Evolutionary conservation across 2,888 invertebrate species (phyloP).

Genomic region (Lasius fuliginosus): DNA sequence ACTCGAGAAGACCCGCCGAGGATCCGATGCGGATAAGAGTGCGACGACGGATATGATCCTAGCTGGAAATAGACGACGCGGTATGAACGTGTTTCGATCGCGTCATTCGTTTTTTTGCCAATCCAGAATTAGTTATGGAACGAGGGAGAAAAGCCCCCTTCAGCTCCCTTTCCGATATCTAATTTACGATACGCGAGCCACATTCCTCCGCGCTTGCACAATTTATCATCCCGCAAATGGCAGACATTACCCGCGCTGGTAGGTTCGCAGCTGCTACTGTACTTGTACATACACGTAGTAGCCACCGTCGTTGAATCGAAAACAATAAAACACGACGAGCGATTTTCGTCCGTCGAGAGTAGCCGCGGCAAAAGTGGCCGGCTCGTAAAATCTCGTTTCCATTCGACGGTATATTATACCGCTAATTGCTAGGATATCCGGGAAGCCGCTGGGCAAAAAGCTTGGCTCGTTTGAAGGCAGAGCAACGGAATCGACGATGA

Average conservation of each 20-base stretch:
- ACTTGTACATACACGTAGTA: not conserved
- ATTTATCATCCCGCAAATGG: not conserved
- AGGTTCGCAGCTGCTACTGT: not conserved
- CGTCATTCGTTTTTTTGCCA: conserved; percentile 1
- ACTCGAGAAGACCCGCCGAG: conserved; percentile 61
- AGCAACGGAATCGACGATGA: conserved; percentile 7
- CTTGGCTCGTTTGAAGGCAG: not conserved
- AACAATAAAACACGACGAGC: conserved; percentile 34
- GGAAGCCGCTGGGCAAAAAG: conserved; percentile 34
- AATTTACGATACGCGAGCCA: conserved; percentile 22
- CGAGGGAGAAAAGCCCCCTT: not conserved
- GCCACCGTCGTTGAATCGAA: not conserved
- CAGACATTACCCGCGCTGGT: not conserved
- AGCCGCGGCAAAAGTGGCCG: conserved; percentile 11
- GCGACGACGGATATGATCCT: conserved; percentile 7
- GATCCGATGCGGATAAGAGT: not conserved
- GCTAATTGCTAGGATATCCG: conserved; percentile 54
- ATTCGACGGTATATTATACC: conserved; percentile 25
- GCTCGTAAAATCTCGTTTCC: conserved; percentile 53
- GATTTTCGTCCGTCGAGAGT: conserved; percentile 14
- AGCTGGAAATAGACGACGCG: conserved; percentile 23
- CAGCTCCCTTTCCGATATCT: not conserved
- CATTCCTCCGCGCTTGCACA: conserved; percentile 5
- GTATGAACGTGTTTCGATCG: not conserved
- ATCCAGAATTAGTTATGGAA: conserved; percentile 9